Evolutionary conservation across 2,113 vertebrate genomes (phyloP).

Genomic region (Herpailurus yagouaroundi): DNA sequence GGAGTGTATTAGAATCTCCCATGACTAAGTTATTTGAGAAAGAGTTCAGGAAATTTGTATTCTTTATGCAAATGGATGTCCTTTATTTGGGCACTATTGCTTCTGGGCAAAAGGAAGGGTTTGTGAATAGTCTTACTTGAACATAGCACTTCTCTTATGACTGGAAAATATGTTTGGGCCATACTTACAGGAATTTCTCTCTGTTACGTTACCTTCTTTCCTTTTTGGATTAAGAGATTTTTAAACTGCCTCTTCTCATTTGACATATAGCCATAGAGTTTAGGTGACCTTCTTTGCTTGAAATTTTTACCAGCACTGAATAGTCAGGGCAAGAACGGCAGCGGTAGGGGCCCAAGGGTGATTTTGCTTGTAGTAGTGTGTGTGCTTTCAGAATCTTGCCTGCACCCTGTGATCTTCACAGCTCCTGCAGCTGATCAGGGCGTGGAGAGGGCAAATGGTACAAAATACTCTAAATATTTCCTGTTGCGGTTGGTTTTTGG

Average conservation of each 20-base stretch:
- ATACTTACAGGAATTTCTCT: conserved; percentile 21
- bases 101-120: conserved; percentile 35
- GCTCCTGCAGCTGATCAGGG: conserved; percentile 58
- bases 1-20: background rate
- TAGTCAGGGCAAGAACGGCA: conserved; percentile 27
- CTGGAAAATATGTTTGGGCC: conserved; percentile 9
- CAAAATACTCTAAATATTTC: conserved; percentile 74
- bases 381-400: conserved; percentile 41
- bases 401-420: conserved; percentile 56
- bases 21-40: conserved; percentile 56
- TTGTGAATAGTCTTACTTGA: conserved; percentile 29
- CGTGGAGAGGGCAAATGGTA: conserved; percentile 36
- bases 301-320: conserved; percentile 39
- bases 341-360: background rate
- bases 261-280: background rate
- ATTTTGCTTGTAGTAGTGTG: conserved; percentile 8
- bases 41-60: conserved; percentile 53
- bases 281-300: conserved; percentile 6
- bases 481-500: conserved; percentile 70
- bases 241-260: conserved; percentile 3
- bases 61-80: conserved; percentile 31
- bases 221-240: background rate
- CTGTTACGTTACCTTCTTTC: background rate
- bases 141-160: conserved; percentile 7
- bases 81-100: background rate